These are phyloP conservation scores for Mustela nigripes DNA, from an alignment of 2,113 vertebrate species.

Conservation along the genomic window DNA sequence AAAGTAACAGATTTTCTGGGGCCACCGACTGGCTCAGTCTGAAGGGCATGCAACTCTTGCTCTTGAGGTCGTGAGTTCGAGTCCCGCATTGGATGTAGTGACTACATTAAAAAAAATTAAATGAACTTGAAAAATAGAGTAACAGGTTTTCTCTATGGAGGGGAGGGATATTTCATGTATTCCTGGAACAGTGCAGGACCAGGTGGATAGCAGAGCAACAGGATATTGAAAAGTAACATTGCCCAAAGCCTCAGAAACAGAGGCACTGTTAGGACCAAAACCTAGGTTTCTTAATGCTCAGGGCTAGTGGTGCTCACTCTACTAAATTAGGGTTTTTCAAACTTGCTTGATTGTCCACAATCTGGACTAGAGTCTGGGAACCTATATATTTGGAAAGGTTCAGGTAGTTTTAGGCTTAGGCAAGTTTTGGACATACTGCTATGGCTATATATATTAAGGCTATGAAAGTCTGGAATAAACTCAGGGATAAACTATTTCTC, in stretches of 20 bases:
- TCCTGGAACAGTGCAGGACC: conserved; percentile 1
- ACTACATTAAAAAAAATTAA: background rate
- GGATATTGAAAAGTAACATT: background rate
- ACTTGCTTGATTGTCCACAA: background rate
- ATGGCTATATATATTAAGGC: background rate
- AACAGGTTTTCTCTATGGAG: conserved; percentile 16
- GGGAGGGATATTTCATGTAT: background rate
- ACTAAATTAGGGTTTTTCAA: background rate
- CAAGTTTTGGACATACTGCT: background rate
- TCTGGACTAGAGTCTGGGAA: background rate
- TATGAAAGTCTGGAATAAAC: background rate
- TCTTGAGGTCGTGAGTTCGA: background rate
- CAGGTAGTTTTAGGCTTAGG: background rate
- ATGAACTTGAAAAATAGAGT: background rate
- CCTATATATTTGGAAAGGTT: background rate
- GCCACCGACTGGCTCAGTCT: background rate
- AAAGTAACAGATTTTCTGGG: conserved; percentile 13
- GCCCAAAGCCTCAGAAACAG: conserved; percentile 1
- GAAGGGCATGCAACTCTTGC: background rate
- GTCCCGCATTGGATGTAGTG: background rate
- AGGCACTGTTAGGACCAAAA: background rate
- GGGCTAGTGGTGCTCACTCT: background rate
- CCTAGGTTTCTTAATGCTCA: background rate
- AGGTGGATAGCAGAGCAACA: background rate
- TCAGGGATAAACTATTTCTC: background rate